Evolutionary conservation across 2,797 vertebrate species (phyloP).

Genomic region (Ctenopoma multispine): DNA sequence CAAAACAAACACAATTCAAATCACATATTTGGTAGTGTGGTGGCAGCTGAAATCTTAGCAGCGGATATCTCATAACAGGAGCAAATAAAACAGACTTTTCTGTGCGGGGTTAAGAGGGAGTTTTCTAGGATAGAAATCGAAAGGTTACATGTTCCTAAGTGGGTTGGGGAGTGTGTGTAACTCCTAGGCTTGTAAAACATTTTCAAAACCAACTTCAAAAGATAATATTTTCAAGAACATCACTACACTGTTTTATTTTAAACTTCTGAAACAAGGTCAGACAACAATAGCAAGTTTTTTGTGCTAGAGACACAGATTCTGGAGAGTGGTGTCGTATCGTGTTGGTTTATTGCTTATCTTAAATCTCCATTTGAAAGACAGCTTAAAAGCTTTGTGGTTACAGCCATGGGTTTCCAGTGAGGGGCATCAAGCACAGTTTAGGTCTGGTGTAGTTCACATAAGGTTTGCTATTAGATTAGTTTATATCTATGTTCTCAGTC

Average conservation of each 20-base stretch:
- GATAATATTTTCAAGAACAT: neutral
- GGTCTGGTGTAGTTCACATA: conserved; percentile 21
- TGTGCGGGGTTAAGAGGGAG: neutral
- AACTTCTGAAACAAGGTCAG: neutral
- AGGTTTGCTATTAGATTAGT: conserved; percentile 32
- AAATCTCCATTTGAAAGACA: conserved; percentile 15
- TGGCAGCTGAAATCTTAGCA: neutral
- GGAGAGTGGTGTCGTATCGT: conserved; percentile 9
- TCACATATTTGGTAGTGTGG: neutral
- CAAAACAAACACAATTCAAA: conserved; percentile 3
- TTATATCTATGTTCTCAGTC: conserved; percentile 20
- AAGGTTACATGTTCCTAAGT: neutral
- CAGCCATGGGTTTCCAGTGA: conserved; percentile 3
- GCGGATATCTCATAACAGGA: neutral
- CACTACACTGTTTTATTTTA: neutral
- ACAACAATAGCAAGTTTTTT: conserved; percentile 14
- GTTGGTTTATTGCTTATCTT: conserved; percentile 17
- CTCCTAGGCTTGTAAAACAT: neutral
- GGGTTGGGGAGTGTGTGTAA: neutral
- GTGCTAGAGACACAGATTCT: conserved; percentile 1
- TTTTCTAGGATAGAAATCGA: conserved; percentile 10
- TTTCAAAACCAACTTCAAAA: conserved; percentile 13
- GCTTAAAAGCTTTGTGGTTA: conserved; percentile 4
- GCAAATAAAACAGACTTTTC: conserved; percentile 10
- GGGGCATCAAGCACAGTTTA: conserved; percentile 23